These are phyloP conservation scores for Panthera uncia DNA, from an alignment of 2,113 vertebrate genomes.

Conservation along the genomic window DNA sequence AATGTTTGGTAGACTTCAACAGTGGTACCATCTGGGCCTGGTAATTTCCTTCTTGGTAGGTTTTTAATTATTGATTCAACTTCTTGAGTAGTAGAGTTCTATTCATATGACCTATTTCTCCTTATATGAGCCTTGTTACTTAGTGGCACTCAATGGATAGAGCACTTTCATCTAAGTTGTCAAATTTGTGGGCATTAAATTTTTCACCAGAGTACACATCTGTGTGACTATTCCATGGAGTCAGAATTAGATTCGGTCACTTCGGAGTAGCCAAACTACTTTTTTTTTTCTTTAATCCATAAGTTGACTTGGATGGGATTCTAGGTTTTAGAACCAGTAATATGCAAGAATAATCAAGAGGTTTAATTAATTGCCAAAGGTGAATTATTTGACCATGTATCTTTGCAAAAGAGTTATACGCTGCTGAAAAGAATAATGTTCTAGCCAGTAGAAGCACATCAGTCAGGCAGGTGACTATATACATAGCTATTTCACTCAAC, in stretches of 20 bases:
- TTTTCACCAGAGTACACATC: not conserved
- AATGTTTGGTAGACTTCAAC: not conserved
- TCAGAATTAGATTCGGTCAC: not conserved
- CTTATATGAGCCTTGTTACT: not conserved
- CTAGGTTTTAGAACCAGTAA: not conserved
- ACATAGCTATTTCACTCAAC: not conserved
- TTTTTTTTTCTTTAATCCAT: not conserved
- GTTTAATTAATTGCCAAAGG: not conserved
- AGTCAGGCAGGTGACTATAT: not conserved
- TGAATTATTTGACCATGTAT: not conserved
- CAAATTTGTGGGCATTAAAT: not conserved
- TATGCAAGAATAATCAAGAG: not conserved
- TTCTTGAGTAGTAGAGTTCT: not conserved
- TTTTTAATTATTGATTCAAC: not conserved
- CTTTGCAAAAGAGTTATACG: not conserved
- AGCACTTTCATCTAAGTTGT: not conserved
- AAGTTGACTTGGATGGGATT: not conserved
- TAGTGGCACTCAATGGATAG: not conserved
- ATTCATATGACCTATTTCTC: not conserved
- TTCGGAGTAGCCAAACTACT: not conserved
- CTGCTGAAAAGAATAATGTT: not conserved
- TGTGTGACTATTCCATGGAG: not conserved
- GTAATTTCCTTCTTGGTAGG: not conserved
- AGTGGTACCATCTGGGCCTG: not conserved
- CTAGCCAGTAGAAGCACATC: not conserved